phyloP scores from a whole-genome alignment of 2,113 vertebrate genomes.

The Pagrus major region DNA sequence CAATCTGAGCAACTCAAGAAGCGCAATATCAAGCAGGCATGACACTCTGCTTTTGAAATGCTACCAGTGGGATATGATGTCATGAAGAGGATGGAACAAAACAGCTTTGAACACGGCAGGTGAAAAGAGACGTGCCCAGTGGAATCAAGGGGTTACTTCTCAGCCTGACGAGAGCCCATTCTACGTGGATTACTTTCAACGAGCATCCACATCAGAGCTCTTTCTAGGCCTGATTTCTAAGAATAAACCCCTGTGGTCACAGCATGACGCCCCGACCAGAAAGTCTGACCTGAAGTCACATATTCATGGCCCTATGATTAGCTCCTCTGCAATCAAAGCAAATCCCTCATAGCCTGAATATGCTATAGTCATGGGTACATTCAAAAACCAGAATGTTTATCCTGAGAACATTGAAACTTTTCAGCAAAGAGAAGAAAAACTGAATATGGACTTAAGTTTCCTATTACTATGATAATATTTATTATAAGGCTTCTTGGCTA shows the following conservation, averaged over 20 bases:
- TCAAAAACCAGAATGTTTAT: slow-evolving; percentile 46
- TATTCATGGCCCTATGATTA: slow-evolving; percentile 55
- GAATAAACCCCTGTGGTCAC: slow-evolving; percentile 38
- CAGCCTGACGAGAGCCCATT: slow-evolving; percentile 33
- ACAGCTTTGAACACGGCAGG: no score
- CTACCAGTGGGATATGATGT: no score
- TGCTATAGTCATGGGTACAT: slow-evolving; percentile 37
- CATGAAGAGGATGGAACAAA: no score
- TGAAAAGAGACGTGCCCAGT: no score
- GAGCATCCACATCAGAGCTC: slow-evolving; percentile 39
- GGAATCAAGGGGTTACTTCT: no score
- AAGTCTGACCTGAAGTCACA: slow-evolving; percentile 32
- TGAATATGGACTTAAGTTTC: slow-evolving; percentile 27
- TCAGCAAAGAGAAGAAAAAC: slow-evolving; percentile 10
- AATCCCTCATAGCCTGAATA: slow-evolving; percentile 53
- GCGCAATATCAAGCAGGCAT: no score
- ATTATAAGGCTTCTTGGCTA: slow-evolving; percentile 24
- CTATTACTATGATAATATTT: slow-evolving; percentile 25
- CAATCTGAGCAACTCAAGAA: no score
- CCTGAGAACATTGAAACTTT: slow-evolving; percentile 22
- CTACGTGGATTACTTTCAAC: slow-evolving; percentile 40
- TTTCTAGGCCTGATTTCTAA: slow-evolving; percentile 63
- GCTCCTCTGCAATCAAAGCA: slow-evolving; percentile 64
- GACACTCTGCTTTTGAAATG: no score
- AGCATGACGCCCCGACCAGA: slow-evolving; percentile 49